Base-by-base conservation (phyloP, 2,888 invertebrate species). In the Melanostoma scalare region DNA sequence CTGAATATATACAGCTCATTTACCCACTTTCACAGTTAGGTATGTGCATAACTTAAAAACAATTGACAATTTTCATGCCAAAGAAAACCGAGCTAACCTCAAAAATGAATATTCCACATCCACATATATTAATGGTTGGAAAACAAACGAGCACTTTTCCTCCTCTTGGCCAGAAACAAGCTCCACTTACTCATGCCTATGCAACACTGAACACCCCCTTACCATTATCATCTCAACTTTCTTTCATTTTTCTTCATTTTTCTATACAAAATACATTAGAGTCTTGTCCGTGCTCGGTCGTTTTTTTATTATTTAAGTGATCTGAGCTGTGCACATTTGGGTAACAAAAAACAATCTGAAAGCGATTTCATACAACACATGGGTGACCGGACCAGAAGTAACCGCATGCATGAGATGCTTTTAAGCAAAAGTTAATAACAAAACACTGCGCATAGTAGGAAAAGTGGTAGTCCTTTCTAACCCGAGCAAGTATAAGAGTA, bases 351-450 rank as follows among this genome's bases (percentile, higher is more conserved):
- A 6, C 9, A 42, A 35, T n/a, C n/a, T 48, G 48, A 69, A 65
- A 46, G 44, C 33, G 10, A 46, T 9, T n/a, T 48, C 30, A 60
- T 44, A 65, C 36, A 61, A 63, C 61, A 73, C 71, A 73, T 63
- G 68, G 73, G 68, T 82, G 82, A 73, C 78, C 78, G 56, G 50
- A 69, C 63, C 78, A 78, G 73, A 73, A 77, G 78, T 78, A 77
- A 78, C 82, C 78, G 9, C 82, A 82, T 82, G 73, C 78, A 82
- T 82, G 82, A 73, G 63, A 82, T 78, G 78, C 82, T 82, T 82
- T 78, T 78, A 82, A 82, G 73, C 58, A 78, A 82, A 78, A 78
- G 60, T 82, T 65, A 72, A 68, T 77, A 77, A 58, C 61, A 77
- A 48, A 67, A 50, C 71, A 81, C 52, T 53, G 44, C 20, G 20